These are phyloP conservation scores for Pogonophryne albipinna DNA, from an alignment of 2,797 vertebrate species.

Conservation along the genomic window DNA sequence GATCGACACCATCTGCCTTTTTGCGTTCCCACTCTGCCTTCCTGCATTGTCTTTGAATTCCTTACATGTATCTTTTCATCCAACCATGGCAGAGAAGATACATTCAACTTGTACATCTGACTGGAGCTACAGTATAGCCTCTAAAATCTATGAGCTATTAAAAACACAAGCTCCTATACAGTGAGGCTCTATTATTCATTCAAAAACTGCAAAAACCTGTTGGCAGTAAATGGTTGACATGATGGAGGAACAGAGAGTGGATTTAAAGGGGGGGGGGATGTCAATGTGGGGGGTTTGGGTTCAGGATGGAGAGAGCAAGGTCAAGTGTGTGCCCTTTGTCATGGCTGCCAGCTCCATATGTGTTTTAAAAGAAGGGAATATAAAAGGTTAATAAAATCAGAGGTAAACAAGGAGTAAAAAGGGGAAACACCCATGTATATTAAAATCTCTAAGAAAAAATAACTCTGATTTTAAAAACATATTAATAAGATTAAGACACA, in stretches of 20 bases:
- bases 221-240: conserved; percentile 6
- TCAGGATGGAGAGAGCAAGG: conserved; percentile 1
- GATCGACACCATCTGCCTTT: too few species aligned
- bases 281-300: not conserved
- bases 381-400: too few species aligned
- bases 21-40: too few species aligned
- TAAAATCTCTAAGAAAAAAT: too few species aligned
- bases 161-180: not conserved
- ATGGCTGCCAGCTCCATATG: not conserved
- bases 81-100: not conserved
- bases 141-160: not conserved
- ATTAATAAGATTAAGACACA: not conserved
- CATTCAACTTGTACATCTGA: not conserved
- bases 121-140: not conserved
- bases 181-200: not conserved
- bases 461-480: too few species aligned
- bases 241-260: not conserved
- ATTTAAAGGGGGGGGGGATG: not conserved
- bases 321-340: not conserved
- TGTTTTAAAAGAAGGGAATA: not conserved
- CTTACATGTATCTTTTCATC: not conserved
- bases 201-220: not conserved
- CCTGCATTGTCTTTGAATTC: too few species aligned
- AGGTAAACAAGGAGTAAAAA: too few species aligned
- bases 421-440: too few species aligned